Percentiles rank a stretch among this genome's conserved stretches.
phyloP scores from a whole-genome alignment of 2,797 vertebrate species.

The Microhierax caerulescens region DNA sequence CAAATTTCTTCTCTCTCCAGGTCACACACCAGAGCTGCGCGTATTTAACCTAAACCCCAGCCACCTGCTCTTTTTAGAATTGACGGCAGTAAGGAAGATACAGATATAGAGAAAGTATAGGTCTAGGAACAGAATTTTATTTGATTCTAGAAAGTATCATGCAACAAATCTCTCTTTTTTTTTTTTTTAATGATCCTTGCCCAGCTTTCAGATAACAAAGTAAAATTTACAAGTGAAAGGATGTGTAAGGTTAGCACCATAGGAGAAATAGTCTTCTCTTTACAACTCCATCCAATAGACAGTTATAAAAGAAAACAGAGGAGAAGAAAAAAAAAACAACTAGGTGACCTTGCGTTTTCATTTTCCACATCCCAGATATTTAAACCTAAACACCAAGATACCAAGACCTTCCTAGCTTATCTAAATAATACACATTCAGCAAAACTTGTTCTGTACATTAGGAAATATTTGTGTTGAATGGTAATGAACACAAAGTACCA shows the following conservation, averaged over 20 bases:
- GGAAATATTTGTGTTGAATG: not conserved
- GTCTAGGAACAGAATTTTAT: conserved; percentile 38
- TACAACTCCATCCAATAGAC: not conserved
- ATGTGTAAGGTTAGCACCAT: not conserved
- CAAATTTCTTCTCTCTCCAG: not conserved
- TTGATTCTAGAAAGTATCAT: conserved; percentile 21
- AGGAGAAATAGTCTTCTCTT: not conserved
- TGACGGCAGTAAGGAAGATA: not conserved
- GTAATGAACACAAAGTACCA: not conserved
- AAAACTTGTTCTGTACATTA: not conserved
- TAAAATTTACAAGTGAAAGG: not conserved
- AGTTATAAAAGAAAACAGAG: not conserved
- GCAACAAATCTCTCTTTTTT: not conserved
- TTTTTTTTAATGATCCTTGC: not conserved
- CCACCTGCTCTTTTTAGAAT: not conserved
- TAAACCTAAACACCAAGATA: not conserved
- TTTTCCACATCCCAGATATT: not conserved
- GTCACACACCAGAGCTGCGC: not conserved
- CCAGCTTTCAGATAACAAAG: not conserved
- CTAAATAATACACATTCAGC: not conserved
- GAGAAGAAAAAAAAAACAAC: not conserved
- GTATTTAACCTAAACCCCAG: not conserved
- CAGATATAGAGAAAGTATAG: not conserved
- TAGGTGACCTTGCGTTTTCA: not conserved
- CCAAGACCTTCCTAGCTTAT: not conserved